Percentiles rank a stretch among this genome's conserved stretches.
phyloP scores from a whole-genome alignment of 2,797 vertebrate species.

The Molossus molossus region DNA sequence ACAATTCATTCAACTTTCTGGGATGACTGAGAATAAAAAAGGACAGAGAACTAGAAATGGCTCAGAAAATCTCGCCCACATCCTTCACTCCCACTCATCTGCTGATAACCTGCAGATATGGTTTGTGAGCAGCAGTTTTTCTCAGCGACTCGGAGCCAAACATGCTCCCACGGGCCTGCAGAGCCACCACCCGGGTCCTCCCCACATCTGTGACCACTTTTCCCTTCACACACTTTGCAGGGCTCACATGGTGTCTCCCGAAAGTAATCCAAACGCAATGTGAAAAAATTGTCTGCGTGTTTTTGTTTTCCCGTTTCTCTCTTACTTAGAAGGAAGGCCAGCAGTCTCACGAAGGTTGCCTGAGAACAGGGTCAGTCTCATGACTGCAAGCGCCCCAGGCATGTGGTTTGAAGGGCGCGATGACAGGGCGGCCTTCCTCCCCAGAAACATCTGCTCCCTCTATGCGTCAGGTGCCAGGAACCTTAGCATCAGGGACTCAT shows the following conservation, averaged over 20 bases:
- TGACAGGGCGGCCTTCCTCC: neutral
- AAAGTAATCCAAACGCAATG: constrained; percentile 60
- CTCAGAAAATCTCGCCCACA: neutral
- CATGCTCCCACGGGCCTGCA: neutral
- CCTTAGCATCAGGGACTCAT: neutral
- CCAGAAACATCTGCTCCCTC: neutral
- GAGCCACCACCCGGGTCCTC: neutral
- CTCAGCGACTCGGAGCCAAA: neutral
- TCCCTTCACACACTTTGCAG: constrained; percentile 49
- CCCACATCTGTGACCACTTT: constrained; percentile 63
- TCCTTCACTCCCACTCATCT: neutral
- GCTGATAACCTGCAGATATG: neutral
- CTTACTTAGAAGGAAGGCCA: constrained; percentile 33
- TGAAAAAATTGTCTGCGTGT: constrained; percentile 23
- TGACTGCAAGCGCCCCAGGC: neutral
- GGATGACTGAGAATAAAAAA: constrained; percentile 2
- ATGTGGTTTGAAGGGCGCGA: neutral
- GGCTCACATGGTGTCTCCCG: neutral
- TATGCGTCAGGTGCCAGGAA: neutral
- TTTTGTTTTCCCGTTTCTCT: constrained; percentile 43
- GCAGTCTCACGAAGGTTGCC: neutral
- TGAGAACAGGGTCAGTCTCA: neutral
- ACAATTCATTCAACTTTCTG: constrained; percentile 22
- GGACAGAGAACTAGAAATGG: neutral
- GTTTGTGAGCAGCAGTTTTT: neutral